phyloP scores from a whole-genome alignment of 2,888 invertebrate species.

The Callyntrura guangdongensis region DNA sequence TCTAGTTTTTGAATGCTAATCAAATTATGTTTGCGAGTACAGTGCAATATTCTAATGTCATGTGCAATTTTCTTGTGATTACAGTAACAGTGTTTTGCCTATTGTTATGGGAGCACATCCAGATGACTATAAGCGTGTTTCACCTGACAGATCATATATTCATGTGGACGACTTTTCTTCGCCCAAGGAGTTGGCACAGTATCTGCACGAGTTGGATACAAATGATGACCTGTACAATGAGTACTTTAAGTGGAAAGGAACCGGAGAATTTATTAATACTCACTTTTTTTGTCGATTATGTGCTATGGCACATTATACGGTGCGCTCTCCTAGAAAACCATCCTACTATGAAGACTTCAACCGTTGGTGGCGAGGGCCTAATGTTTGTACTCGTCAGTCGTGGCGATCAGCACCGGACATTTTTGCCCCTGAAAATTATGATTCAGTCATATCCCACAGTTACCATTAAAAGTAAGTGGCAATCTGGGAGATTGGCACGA shows the following conservation, averaged over 20 bases:
- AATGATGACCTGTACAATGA: constrained; percentile 97
- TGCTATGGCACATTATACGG: constrained; percentile 91
- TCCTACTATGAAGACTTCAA: constrained; percentile 93
- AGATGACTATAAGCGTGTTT: constrained; percentile 94
- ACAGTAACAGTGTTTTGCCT: constrained; percentile 94
- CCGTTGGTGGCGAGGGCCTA: constrained; percentile 95
- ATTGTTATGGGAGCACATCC: constrained; percentile 98
- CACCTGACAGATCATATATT: constrained; percentile 96
- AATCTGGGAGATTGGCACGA: neutral
- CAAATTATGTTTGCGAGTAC: neutral
- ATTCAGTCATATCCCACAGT: constrained; percentile 66
- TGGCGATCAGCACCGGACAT: constrained; percentile 88
- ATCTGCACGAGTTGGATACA: constrained; percentile 93
- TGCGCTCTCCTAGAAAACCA: constrained; percentile 78
- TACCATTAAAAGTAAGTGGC: constrained; percentile 9
- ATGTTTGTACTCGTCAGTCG: constrained; percentile 91
- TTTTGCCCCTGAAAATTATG: constrained; percentile 82
- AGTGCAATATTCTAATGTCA: neutral
- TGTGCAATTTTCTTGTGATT: neutral
- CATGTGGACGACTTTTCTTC: constrained; percentile 98
- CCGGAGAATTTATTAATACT: constrained; percentile 98
- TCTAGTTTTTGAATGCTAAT: constrained; percentile 25
- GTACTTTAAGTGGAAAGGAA: constrained; percentile 97
- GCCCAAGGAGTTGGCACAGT: constrained; percentile 94
- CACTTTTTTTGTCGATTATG: constrained; percentile 97